Conservation (phyloP, 2,113 vertebrate species). For the Jacana jacana region DNA sequence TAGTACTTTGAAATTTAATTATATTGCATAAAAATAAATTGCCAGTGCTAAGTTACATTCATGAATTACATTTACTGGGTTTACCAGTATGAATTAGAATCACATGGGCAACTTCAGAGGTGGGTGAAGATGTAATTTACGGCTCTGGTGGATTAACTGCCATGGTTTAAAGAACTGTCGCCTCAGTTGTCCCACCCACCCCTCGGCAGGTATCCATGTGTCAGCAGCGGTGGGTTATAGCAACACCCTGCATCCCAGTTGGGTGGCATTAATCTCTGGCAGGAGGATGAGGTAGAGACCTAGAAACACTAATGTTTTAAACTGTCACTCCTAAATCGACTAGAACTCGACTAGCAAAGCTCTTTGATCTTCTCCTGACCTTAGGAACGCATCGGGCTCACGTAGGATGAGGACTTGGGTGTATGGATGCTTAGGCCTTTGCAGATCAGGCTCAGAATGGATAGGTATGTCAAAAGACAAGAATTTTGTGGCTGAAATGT, state of each 20-base stretch:
- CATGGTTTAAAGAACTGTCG: not conserved
- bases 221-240: not conserved
- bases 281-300: not conserved
- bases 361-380: not conserved
- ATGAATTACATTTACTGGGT: not conserved
- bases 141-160: not conserved
- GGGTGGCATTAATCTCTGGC: slow-evolving; percentile 1
- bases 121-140: not conserved
- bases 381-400: not conserved
- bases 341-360: not conserved
- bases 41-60: not conserved
- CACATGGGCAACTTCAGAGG: not conserved
- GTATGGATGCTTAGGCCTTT: not conserved
- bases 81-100: not conserved
- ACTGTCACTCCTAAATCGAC: not conserved
- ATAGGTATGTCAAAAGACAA: not conserved
- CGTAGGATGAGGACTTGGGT: not conserved
- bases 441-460: not conserved
- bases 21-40: not conserved
- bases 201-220: not conserved
- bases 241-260: not conserved
- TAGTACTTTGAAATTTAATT: not conserved
- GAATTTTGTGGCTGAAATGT: not conserved
- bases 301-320: not conserved
- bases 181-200: not conserved